Conservation (phyloP, 2,888 invertebrate genomes). For the Leptopilina myrica region DNA sequence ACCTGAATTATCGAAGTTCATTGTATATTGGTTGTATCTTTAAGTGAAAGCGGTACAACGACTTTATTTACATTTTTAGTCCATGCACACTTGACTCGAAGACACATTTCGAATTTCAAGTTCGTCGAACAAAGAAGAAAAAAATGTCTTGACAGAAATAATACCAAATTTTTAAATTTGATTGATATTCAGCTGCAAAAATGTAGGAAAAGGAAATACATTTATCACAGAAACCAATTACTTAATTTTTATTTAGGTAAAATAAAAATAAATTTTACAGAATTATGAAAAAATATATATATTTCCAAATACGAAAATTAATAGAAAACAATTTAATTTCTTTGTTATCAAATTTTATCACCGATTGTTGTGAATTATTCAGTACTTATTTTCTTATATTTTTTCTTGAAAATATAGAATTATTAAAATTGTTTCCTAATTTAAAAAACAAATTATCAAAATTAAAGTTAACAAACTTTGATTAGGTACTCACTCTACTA, state of each 20-base stretch:
- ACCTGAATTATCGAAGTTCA: conserved; percentile 25
- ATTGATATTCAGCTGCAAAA: background rate
- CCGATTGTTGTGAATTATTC: too few relatives aligned
- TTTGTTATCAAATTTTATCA: too few relatives aligned
- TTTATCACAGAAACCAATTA: background rate
- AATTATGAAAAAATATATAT: too few relatives aligned
- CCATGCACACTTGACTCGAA: conserved; percentile 11
- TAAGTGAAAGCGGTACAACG: conserved; percentile 39
- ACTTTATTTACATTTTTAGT: conserved; percentile 30
- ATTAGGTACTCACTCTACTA: too few relatives aligned
- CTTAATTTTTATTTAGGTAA: background rate
- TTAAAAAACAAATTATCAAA: too few relatives aligned
- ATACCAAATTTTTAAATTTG: background rate
- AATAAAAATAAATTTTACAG: too few relatives aligned
- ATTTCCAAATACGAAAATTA: too few relatives aligned
- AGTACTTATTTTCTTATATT: too few relatives aligned
- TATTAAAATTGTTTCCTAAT: too few relatives aligned
- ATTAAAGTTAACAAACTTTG: too few relatives aligned
- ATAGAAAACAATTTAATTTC: too few relatives aligned
- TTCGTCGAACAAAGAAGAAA: conserved; percentile 8
- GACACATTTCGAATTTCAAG: conserved; percentile 31
- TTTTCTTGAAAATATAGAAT: too few relatives aligned
- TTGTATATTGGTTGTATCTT: conserved; percentile 19
- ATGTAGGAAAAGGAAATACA: background rate
- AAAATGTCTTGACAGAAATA: background rate